A percentile compares a stretch with the other conserved stretches of the same genome.
Evolutionary conservation across 2,888 invertebrate genomes (phyloP).

Genomic region (Julus scandinavius): DNA sequence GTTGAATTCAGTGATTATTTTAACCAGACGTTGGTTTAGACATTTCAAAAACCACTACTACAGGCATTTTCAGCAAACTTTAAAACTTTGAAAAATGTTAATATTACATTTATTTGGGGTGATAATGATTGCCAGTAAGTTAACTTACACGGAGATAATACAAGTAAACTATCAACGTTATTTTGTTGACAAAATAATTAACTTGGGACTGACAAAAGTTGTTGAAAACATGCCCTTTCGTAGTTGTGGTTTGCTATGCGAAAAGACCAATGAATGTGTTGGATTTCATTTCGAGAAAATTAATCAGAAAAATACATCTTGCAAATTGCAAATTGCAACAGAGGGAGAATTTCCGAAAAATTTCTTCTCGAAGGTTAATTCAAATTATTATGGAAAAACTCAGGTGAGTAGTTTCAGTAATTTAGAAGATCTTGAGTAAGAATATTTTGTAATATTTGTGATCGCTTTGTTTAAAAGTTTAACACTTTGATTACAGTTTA

Average conservation of each 20-base stretch:
- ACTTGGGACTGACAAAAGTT: neutral
- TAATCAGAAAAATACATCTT: neutral
- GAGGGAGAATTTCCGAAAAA: neutral
- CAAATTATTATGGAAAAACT: neutral
- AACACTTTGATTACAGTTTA: too few relatives aligned
- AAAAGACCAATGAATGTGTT: neutral
- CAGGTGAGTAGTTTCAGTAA: neutral
- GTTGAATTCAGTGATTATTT: neutral
- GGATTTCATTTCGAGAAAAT: constrained; percentile 12
- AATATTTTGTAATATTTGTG: too few relatives aligned
- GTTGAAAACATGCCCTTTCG: neutral
- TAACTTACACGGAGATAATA: neutral
- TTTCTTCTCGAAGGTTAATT: neutral
- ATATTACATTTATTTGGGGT: neutral
- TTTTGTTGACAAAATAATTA: constrained; percentile 7
- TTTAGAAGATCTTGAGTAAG: too few relatives aligned
- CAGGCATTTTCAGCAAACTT: neutral
- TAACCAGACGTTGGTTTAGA: neutral
- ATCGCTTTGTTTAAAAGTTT: too few relatives aligned
- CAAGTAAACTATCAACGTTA: neutral
- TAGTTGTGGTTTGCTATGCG: neutral
- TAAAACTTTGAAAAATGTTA: too few relatives aligned
- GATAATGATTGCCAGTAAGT: neutral
- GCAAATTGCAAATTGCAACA: neutral
- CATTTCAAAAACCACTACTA: neutral